Percentiles rank a stretch among this genome's conserved stretches.
phyloP scores from a whole-genome alignment of 2,113 vertebrate genomes.

The Pampusana beccarii region DNA sequence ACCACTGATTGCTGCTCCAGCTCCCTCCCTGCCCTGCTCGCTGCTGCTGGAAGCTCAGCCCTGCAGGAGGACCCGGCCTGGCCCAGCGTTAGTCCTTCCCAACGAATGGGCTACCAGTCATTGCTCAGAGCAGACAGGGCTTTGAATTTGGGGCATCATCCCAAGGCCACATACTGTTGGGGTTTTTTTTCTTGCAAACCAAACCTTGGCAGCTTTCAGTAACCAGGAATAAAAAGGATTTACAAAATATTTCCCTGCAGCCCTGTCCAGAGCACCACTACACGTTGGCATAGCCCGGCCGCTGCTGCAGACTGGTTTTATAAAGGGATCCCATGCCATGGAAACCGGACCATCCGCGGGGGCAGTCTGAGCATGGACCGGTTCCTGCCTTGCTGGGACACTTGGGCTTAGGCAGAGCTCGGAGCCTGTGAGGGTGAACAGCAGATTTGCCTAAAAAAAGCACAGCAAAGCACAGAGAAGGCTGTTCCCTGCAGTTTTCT shows the following conservation, averaged over 20 bases:
- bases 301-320: not conserved
- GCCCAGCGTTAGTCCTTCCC: not conserved
- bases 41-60: not conserved
- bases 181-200: not conserved
- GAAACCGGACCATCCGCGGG: not conserved
- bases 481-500: slow-evolving; percentile 12
- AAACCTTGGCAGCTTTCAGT: not conserved
- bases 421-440: not conserved
- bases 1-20: not conserved
- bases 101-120: not conserved
- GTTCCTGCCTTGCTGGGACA: not conserved
- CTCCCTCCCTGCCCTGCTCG: not conserved
- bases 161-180: not conserved
- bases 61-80: not conserved
- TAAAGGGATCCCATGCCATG: not conserved
- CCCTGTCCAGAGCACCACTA: not conserved
- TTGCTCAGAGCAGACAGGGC: not conserved
- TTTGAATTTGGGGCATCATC: not conserved
- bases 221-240: not conserved
- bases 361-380: not conserved
- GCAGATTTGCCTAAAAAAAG: slow-evolving; percentile 56
- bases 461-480: slow-evolving; percentile 10
- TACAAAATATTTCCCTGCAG: not conserved
- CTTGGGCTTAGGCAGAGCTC: not conserved
- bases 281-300: not conserved